Evolutionary conservation across 2,888 invertebrate species (phyloP).

Genomic region (Acanthosepion lycidas): DNA sequence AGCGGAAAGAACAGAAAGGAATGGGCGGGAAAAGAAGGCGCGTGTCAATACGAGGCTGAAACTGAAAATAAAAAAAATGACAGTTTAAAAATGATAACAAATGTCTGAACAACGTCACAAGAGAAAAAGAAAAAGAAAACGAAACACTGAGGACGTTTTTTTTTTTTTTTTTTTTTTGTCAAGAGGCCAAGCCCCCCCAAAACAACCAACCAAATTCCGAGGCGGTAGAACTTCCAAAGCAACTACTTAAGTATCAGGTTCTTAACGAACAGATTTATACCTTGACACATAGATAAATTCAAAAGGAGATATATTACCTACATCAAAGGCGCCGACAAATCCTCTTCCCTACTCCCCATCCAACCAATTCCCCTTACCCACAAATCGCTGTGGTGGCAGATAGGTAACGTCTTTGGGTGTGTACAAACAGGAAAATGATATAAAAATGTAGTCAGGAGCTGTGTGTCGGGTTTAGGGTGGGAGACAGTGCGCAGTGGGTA

Average conservation of each 20-base stretch:
- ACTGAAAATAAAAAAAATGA: background rate
- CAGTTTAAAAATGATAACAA: background rate
- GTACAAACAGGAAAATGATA: too few species aligned
- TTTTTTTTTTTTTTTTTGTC: background rate
- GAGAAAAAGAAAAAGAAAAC: background rate
- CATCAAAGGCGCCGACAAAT: background rate
- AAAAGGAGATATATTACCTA: background rate
- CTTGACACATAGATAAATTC: slow-evolving; percentile 33
- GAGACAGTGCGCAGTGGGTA: too few species aligned
- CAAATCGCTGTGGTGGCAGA: background rate
- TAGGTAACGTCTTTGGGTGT: too few species aligned
- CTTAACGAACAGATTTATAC: background rate
- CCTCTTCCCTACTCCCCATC: background rate
- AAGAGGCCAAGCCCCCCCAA: background rate
- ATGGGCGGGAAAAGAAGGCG: too few species aligned
- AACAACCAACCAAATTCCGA: background rate
- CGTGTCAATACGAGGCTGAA: background rate
- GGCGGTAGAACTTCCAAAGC: background rate
- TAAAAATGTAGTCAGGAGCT: too few species aligned
- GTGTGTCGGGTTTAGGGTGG: too few species aligned
- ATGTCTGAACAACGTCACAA: background rate
- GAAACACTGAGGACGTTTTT: background rate
- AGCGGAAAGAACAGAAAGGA: too few species aligned
- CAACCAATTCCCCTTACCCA: background rate
- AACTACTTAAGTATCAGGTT: background rate